A percentile compares a stretch with the other conserved stretches of the same genome.
Conservation (phyloP, 2,888 invertebrate species). For the Scrobipalpa costella region DNA sequence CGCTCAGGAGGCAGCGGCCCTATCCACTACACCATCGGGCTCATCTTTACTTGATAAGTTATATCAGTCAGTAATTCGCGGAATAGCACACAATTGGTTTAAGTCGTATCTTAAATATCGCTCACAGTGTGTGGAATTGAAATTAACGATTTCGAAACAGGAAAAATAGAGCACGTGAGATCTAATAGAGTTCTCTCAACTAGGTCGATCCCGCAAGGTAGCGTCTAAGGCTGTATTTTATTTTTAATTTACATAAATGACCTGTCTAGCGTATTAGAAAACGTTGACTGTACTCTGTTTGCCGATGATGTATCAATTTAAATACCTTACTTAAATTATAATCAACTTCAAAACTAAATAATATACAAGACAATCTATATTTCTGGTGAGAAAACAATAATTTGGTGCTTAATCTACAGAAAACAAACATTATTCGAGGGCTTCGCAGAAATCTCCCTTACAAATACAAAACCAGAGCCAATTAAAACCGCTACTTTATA, state of each 20-base stretch:
- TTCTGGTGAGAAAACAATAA: neutral
- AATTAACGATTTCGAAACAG: neutral
- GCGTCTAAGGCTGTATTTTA: no score
- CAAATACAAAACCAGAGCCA: slow-evolving; percentile 22
- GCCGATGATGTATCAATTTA: neutral
- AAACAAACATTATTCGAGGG: slow-evolving; percentile 29
- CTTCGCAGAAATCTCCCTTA: slow-evolving; percentile 28
- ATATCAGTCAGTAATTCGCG: slow-evolving; percentile 27
- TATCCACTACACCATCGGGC: no score
- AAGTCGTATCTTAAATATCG: slow-evolving; percentile 23
- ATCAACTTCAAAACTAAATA: neutral
- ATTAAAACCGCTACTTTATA: slow-evolving; percentile 26
- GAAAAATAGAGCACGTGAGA: neutral
- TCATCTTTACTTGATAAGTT: no score
- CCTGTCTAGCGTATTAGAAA: neutral
- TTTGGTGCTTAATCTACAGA: slow-evolving; percentile 19
- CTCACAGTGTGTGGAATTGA: neutral
- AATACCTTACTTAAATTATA: neutral
- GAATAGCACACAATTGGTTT: slow-evolving; percentile 28
- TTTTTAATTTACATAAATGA: no score
- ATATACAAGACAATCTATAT: neutral
- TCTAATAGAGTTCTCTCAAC: neutral
- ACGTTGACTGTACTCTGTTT: neutral
- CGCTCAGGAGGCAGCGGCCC: no score
- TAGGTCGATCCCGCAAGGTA: no score